Base-by-base conservation (phyloP, 2,888 invertebrate genomes). In the Leptinotarsa peninsularis region DNA sequence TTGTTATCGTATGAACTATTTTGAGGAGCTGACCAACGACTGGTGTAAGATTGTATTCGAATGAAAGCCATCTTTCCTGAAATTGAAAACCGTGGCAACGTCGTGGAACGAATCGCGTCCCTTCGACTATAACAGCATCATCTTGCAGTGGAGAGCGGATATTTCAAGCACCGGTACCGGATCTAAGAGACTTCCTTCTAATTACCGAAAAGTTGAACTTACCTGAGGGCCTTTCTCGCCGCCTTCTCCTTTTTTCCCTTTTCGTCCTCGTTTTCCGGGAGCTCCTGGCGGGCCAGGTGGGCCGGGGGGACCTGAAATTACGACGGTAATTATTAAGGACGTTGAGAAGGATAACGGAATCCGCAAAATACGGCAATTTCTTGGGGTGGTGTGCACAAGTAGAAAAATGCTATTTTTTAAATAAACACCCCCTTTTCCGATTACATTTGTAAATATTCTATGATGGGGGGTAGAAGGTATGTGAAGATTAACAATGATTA, bases 191-290 rank as follows among this genome's bases (percentile, higher is more conserved):
- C 56, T 70, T 58, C 58, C 58, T 23, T 56, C 18, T 70, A 58
- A 70, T 58, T 54, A 70, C 43, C 70, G 49, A 58, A 68, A 67
- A 43, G 73, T 33, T 66, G 74, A 83, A 92, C 94, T 93, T 90
- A 96, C 96, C 91, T 93, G 90, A 77, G 94, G 91, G 70, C 96
- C 95, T 33, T 93, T 89, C 83, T 95, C 96, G 79, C 97, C 97
- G 18, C 92, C 85, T 85, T 96, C 96, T 23, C 97, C 97, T 87
- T 95, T 96, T 89, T 95, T 96, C 83, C 96, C 97, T 86, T 95
- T 95, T 88, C 95, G 94, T 83, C 96, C 96, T 85, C 95, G 91
- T 89, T 96, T 96, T 80, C 96, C 96, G 17, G 95, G 94, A 66
- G 95, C 94, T 67, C 96, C 96, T 75, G 94, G 93, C 23, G 94